These are phyloP conservation scores for Rhizomys pruinosus DNA, from an alignment of 2,113 vertebrate genomes.

Conservation along the genomic window DNA sequence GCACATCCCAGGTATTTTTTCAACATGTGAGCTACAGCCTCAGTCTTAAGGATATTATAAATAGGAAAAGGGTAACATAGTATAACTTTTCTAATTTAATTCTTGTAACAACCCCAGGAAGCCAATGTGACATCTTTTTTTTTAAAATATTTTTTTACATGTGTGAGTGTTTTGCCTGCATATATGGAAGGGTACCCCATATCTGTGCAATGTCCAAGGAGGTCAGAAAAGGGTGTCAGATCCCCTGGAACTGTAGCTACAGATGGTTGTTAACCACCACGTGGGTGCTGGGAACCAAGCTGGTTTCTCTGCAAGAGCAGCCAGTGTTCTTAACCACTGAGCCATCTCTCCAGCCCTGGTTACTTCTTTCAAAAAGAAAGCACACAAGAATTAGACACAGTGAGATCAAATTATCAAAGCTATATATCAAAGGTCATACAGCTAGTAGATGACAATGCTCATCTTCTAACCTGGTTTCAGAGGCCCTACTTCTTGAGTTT, in stretches of 20 bases:
- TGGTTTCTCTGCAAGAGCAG: too few species aligned
- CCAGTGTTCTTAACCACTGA: too few species aligned
- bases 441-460: not conserved
- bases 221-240: too few species aligned
- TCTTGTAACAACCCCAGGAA: not conserved
- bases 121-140: too few species aligned
- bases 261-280: too few species aligned
- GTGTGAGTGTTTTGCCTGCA: too few species aligned
- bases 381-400: slow-evolving; percentile 2
- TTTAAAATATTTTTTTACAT: too few species aligned
- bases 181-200: too few species aligned
- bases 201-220: too few species aligned
- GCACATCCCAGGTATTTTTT: not conserved
- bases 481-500: not conserved
- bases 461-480: not conserved
- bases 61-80: not conserved
- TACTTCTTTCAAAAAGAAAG: not conserved
- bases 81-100: slow-evolving; percentile 15
- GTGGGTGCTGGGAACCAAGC: too few species aligned
- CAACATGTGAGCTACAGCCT: not conserved
- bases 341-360: too few species aligned
- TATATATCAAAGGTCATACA: not conserved
- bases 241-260: too few species aligned
- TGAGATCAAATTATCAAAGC: not conserved
- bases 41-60: not conserved